Percentiles rank a stretch among this genome's conserved stretches.
These are phyloP conservation scores for Rhinogobius similis DNA, from an alignment of 2,113 vertebrate species.

Conservation along the genomic window DNA sequence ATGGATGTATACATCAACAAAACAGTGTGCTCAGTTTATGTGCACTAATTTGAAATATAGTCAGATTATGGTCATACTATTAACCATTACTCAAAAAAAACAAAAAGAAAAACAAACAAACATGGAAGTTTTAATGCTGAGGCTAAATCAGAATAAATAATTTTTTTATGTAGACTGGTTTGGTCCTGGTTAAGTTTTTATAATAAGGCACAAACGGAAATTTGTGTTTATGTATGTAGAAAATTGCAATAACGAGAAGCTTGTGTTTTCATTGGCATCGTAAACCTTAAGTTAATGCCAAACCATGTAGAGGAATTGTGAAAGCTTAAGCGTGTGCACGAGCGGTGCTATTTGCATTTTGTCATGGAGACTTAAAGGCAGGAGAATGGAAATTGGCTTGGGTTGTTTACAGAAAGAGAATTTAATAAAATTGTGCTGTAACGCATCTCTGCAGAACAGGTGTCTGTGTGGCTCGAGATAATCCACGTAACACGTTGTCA, in stretches of 20 bases:
- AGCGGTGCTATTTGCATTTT: conserved; percentile 11
- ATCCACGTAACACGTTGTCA: conserved; percentile 11
- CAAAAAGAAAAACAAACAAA: too few relatives aligned
- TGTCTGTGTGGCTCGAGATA: conserved; percentile 12
- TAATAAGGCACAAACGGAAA: not conserved
- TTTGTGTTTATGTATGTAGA: not conserved
- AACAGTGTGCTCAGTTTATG: not conserved
- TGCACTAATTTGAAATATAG: too few relatives aligned
- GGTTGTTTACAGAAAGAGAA: conserved; percentile 7
- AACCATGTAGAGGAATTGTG: not conserved
- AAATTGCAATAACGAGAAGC: not conserved
- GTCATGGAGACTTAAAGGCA: conserved; percentile 2
- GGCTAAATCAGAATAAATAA: too few relatives aligned
- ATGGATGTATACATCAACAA: not conserved
- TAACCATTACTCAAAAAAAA: too few relatives aligned
- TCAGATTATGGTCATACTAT: too few relatives aligned
- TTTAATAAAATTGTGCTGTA: conserved; percentile 12
- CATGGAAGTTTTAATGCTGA: too few relatives aligned
- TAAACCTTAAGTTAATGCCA: not conserved
- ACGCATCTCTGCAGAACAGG: conserved; percentile 5
- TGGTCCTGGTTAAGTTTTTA: not conserved
- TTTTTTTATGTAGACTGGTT: not conserved
- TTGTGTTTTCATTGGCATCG: not conserved
- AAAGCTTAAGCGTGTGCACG: not conserved
- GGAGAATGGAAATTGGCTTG: not conserved